Evolutionary conservation across 2,888 invertebrate genomes (phyloP).

Genomic region (Callyntrura sp.): DNA sequence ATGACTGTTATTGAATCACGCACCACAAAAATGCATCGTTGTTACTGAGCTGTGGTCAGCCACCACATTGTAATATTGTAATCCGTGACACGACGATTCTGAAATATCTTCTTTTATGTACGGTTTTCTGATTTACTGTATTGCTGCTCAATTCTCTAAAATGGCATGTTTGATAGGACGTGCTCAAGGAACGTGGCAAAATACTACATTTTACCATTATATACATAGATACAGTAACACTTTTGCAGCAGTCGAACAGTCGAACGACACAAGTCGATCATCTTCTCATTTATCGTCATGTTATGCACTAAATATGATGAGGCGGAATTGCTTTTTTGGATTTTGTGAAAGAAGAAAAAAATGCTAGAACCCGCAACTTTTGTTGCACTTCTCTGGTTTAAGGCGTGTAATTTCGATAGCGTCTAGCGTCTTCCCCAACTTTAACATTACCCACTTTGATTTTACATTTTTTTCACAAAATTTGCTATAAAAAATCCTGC

Average conservation of each 20-base stretch:
- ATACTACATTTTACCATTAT: not conserved
- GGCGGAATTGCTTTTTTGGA: slow-evolving; percentile 23
- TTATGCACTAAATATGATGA: not conserved
- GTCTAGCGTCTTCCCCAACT: not conserved
- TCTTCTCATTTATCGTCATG: slow-evolving; percentile 50
- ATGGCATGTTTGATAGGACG: slow-evolving; percentile 19
- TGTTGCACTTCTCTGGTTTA: slow-evolving; percentile 35
- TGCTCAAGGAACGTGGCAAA: slow-evolving; percentile 61
- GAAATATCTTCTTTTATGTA: slow-evolving; percentile 32
- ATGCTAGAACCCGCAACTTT: not conserved
- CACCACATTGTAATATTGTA: slow-evolving; percentile 47
- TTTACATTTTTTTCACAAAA: not conserved
- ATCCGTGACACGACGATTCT: slow-evolving; percentile 66
- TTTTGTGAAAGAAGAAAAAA: not conserved
- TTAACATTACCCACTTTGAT: not conserved
- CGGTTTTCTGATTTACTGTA: slow-evolving; percentile 22
- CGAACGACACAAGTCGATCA: slow-evolving; percentile 67
- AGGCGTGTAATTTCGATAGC: not conserved
- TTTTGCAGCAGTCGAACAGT: slow-evolving; percentile 34
- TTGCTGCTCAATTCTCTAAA: slow-evolving; percentile 37
- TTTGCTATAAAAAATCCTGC: not conserved
- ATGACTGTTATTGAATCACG: slow-evolving; percentile 59
- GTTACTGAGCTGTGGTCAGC: slow-evolving; percentile 39
- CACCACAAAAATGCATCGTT: slow-evolving; percentile 62
- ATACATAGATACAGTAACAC: not conserved